Evolutionary conservation across 2,888 invertebrate genomes (phyloP), one percentile per base, ranked within the genome.

Genomic region (Ophion obscuratus): DNA sequence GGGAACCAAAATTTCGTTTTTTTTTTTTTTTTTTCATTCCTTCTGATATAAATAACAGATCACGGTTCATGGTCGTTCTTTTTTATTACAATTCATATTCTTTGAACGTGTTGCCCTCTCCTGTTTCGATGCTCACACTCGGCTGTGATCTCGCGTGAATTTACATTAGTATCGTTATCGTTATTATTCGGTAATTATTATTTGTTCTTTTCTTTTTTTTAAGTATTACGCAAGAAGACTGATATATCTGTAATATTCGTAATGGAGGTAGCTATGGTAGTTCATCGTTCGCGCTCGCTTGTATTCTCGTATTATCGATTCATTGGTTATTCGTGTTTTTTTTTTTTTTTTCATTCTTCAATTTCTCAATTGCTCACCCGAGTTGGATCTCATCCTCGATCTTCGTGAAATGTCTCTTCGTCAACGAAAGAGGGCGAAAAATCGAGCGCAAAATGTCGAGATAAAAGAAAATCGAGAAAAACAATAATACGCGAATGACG

Each of bases 231-330:
- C 78, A 88, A 92, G 91, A 92, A 92, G 92, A 93, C 91, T 93
- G 93, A 92, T 92, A 92, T 91, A 87, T 85, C 82, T 82, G 81
- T 86, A 80, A 80, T 84, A 85, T 75, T 61, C 80, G 83, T 84
- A 89, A 92, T 91, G 92, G 93, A 93, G 93, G 93, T 93, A 94
- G 93, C 92, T 93, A 89, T 92, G 92, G 92, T 92, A 91, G 90
- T 91, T 92, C 91, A 89, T 90, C 90, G 83, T 71, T 66, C 82
- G 24, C 70, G 44, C 27, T 40, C 53, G 20, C 62, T 66, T 67
- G 10, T 75, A 24, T 31, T 78, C 53, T 73, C 74, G 53, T 66
- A 47, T 70, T 27, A 31, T 64, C 70, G 44, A 78, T 40, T 78
- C 81, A 11, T 70, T 66, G 62, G 47, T 40, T 67, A 62, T 14